Conservation (phyloP, 2,888 invertebrate genomes). For the Dichetophora obliterata region DNA sequence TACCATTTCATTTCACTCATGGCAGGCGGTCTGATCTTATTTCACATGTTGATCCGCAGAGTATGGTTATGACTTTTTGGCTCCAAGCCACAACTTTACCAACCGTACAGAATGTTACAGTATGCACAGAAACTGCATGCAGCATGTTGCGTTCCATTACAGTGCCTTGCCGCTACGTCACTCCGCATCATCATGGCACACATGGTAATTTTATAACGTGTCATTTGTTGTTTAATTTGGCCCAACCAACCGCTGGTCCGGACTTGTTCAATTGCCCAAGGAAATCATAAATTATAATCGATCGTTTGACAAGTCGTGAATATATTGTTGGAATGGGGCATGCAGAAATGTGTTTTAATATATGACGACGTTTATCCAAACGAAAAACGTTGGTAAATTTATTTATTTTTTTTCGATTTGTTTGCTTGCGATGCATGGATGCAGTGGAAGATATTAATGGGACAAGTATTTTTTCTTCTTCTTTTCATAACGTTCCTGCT, state of each 20-base stretch:
- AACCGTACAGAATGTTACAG: neutral
- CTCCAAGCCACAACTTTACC: neutral
- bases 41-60: neutral
- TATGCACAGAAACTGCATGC: neutral
- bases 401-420: too few relatives aligned
- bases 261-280: constrained; percentile 53
- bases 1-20: constrained; percentile 22
- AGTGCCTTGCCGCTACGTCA: neutral
- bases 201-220: constrained; percentile 52
- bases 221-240: constrained; percentile 55
- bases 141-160: constrained; percentile 12
- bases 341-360: constrained; percentile 17
- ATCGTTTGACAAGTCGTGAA: constrained; percentile 61
- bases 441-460: too few relatives aligned
- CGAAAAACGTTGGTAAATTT: neutral
- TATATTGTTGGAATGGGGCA: constrained; percentile 15
- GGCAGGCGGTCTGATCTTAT: constrained; percentile 29
- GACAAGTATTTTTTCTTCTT: too few relatives aligned
- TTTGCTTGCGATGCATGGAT: too few relatives aligned
- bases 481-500: too few relatives aligned
- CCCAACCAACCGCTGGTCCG: constrained; percentile 13
- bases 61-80: neutral
- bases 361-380: constrained; percentile 23
- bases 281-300: constrained; percentile 65
- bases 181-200: neutral